Conservation (phyloP, 1,140 invertebrate species). For the Euwallacea similis region DNA sequence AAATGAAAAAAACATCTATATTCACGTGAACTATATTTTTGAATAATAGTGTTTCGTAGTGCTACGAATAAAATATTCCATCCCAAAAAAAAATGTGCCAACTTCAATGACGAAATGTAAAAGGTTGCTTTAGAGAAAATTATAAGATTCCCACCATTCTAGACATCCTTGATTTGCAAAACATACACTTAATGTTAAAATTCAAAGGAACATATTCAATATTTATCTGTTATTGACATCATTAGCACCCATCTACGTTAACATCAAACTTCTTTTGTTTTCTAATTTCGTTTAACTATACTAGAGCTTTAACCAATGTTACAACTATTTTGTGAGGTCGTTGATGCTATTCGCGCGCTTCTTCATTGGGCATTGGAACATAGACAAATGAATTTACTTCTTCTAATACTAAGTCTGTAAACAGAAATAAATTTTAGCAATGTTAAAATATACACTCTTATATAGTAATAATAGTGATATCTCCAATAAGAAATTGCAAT, state of each 20-base stretch:
- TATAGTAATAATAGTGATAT: too few species aligned
- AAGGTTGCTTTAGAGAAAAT: too few species aligned
- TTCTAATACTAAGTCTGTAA: constrained; percentile 72
- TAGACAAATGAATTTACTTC: constrained; percentile 73
- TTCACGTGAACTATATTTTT: too few species aligned
- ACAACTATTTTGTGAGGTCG: constrained; percentile 6
- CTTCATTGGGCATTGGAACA: constrained; percentile 61
- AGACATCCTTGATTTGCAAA: constrained; percentile 6
- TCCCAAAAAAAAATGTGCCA: too few species aligned
- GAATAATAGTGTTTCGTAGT: too few species aligned
- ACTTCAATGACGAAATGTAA: too few species aligned
- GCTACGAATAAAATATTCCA: too few species aligned
- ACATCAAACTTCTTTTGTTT: not conserved
- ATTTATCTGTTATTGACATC: constrained; percentile 25
- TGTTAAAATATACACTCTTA: too few species aligned
- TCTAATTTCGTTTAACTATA: too few species aligned
- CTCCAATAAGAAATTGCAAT: too few species aligned
- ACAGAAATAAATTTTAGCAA: too few species aligned
- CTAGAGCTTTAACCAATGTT: not conserved
- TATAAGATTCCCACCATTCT: not conserved
- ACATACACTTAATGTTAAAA: constrained; percentile 24
- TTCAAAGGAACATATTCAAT: constrained; percentile 16
- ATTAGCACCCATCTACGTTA: constrained; percentile 26
- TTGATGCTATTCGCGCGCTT: constrained; percentile 36
- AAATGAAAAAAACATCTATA: too few species aligned